Evolutionary conservation across 2,888 invertebrate genomes (phyloP), one percentile per base, ranked within the genome.

Genomic region (Vesta saturnalis): DNA sequence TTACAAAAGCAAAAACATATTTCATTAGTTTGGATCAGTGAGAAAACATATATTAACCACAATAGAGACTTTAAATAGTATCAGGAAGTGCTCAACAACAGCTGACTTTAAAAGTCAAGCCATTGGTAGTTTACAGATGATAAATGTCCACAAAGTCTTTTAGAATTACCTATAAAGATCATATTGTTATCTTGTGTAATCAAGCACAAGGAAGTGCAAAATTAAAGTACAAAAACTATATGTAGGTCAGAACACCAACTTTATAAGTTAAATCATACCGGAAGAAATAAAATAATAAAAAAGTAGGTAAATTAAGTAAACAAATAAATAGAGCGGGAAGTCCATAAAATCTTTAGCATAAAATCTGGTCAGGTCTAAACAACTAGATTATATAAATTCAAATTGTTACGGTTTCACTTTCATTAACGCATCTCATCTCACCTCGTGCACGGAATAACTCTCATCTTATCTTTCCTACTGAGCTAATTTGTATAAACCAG

Each of bases 331-430:
- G 47, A 49, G 14, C 47, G 15, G 10, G 47, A 49, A 49, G 18
- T 49, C 47, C 10, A 43, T 18, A 15, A 49, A 49, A 18, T 5
- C 14, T 15, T 1, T 49, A 30, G 15, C 18, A 49, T 18, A 12
- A 43, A 43, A 49, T 18, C 16, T 49, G 8, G 47, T 54, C 22
- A 19, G 19, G 19, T 18, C 15, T 18, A 52, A 54, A 22, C 18
- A 12, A 54, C 60, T 30, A 35, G 52, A 56, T 64, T 68, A 15
- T 56, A 57, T 58, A 60, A 64, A 61, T 57, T 19, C 30, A 49
- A 57, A 69, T 46, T 64, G 69, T 60, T 69, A 69, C 64, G 67
- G 72, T 78, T 79, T 80, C 77, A 80, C 79, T 80, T 80, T 80
- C 78, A 72, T 79, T 78, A 70, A 73, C 73, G 73, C 70, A 76